These are phyloP conservation scores for Julus scandinavius DNA, from an alignment of 2,888 invertebrate genomes.

Conservation along the genomic window DNA sequence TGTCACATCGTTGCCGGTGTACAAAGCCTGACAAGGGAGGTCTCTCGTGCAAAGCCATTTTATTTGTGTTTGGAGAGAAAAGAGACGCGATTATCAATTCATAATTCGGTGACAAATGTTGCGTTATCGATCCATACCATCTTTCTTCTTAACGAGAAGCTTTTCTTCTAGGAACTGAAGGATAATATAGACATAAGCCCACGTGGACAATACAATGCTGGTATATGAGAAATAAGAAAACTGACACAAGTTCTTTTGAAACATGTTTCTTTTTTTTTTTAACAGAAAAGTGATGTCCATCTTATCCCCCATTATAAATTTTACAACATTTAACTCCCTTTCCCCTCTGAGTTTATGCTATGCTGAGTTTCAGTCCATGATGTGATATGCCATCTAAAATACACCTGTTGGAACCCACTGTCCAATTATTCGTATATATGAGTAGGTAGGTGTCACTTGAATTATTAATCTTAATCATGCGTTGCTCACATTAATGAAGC, in stretches of 20 bases:
- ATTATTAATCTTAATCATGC: conserved; percentile 34
- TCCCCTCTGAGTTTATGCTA: no score
- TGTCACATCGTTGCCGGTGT: conserved; percentile 43
- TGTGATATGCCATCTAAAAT: neutral
- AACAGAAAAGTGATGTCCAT: neutral
- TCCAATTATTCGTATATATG: neutral
- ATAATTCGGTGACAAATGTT: conserved; percentile 52
- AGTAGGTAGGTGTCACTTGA: conserved; percentile 1
- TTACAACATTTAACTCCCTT: neutral
- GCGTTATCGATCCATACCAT: conserved; percentile 43
- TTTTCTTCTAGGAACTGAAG: neutral
- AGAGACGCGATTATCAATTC: conserved; percentile 51
- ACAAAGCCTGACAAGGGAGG: conserved; percentile 40
- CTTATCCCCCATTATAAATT: neutral
- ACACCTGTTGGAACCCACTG: conserved; percentile 31
- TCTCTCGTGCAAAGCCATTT: neutral
- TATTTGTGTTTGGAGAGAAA: conserved; percentile 51
- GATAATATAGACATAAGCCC: neutral
- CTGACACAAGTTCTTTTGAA: neutral
- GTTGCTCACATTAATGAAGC: neutral
- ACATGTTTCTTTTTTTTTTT: neutral
- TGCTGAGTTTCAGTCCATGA: no score
- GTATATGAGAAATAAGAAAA: neutral
- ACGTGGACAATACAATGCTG: neutral
- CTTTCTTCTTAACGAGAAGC: neutral